A percentile compares a stretch with the other conserved stretches of the same genome.
Conservation (phyloP, 1,140 invertebrate genomes). For the Drosophila erecta region DNA sequence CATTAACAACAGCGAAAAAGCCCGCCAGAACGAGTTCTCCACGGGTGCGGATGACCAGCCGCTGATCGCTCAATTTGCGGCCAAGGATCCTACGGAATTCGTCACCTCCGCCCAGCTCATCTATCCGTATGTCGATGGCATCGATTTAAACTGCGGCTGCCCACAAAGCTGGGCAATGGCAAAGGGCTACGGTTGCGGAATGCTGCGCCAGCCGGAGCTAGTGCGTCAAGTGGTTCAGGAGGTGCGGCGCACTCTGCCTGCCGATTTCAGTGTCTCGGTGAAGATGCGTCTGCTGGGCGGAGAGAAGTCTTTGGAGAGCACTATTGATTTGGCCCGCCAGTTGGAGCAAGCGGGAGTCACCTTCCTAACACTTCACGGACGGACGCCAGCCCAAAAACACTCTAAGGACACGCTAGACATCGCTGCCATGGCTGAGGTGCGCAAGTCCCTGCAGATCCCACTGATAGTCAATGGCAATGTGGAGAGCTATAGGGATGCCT, state of each 20-base stretch:
- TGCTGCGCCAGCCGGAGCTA: constrained; percentile 93
- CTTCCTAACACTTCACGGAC: constrained; percentile 95
- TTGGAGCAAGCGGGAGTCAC: constrained; percentile 94
- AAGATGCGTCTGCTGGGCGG: constrained; percentile 93
- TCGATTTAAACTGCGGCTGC: constrained; percentile 98
- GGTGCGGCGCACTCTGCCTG: constrained; percentile 89
- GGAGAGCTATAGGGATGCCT: constrained; percentile 89
- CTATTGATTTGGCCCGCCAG: constrained; percentile 88
- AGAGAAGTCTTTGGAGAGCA: constrained; percentile 73
- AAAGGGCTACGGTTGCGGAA: constrained; percentile 94
- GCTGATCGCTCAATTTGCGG: constrained; percentile 97
- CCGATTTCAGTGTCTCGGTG: constrained; percentile 94
- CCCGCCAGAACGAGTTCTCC: constrained; percentile 94
- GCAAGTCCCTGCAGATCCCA: constrained; percentile 89
- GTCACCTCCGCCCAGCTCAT: constrained; percentile 93
- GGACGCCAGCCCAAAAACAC: constrained; percentile 92
- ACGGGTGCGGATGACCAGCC: constrained; percentile 92
- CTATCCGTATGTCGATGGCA: constrained; percentile 93
- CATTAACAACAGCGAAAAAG: constrained; percentile 95
- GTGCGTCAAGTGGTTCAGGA: constrained; percentile 92
- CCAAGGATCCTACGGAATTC: constrained; percentile 93
- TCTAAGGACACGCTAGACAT: constrained; percentile 90
- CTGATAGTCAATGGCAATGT: constrained; percentile 97
- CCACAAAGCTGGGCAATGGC: constrained; percentile 97
- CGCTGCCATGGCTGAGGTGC: constrained; percentile 90